These are phyloP conservation scores for Dermatemys mawii DNA, from an alignment of 2,113 vertebrate genomes.

Conservation along the genomic window DNA sequence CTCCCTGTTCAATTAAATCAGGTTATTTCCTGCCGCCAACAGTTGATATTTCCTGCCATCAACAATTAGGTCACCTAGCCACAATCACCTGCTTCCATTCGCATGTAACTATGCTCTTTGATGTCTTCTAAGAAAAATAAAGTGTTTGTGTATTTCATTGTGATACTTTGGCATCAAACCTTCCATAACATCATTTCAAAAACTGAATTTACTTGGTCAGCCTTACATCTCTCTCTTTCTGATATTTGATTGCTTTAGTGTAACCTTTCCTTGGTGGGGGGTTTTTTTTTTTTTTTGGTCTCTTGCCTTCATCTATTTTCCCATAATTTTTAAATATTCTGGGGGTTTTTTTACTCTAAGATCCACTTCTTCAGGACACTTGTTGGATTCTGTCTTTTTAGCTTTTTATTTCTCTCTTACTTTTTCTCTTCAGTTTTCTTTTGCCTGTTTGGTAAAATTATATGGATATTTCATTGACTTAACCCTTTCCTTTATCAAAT, in stretches of 20 bases:
- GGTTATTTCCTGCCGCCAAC: neutral
- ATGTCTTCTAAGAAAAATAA: constrained; percentile 53
- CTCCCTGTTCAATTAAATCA: neutral
- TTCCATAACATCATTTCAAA: neutral
- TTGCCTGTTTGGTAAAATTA: neutral
- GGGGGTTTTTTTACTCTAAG: neutral
- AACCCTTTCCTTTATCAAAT: neutral
- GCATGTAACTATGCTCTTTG: constrained; percentile 3
- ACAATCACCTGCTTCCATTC: constrained; percentile 37
- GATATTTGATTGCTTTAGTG: neutral
- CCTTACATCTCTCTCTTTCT: neutral
- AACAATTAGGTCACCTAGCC: constrained; percentile 55
- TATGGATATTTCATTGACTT: rapidly evolving
- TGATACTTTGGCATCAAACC: neutral
- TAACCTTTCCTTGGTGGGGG: neutral
- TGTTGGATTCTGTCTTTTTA: neutral
- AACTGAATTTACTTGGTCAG: neutral
- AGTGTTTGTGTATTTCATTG: neutral
- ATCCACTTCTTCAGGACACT: neutral
- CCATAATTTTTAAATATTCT: neutral
- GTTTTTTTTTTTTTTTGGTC: neutral
- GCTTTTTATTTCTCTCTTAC: neutral
- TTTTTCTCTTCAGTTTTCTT: neutral
- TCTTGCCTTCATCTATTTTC: neutral
- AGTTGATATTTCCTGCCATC: neutral